A percentile compares a stretch with the other conserved stretches of the same genome.
Conservation (phyloP, 2,113 vertebrate species). For the Oreochromis spilurus region DNA sequence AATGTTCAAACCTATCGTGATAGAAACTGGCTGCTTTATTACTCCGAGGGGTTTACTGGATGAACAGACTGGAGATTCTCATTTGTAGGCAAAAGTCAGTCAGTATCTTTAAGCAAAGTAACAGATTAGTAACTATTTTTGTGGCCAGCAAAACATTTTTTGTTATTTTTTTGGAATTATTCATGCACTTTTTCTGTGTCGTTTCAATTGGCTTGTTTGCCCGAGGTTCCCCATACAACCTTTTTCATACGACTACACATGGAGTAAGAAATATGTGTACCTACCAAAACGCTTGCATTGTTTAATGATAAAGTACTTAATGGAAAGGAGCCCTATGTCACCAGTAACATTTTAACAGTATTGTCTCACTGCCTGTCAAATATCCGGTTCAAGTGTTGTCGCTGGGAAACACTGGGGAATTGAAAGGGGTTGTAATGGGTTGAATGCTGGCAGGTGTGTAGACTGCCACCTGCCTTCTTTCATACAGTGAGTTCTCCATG, state of each 20-base stretch:
- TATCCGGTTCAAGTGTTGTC: not conserved
- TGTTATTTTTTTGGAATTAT: not conserved
- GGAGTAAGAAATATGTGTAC: not conserved
- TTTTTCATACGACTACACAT: not conserved
- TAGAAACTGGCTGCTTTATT: not conserved
- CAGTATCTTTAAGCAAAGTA: not conserved
- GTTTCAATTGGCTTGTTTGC: not conserved
- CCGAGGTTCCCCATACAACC: not conserved
- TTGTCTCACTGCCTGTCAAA: not conserved
- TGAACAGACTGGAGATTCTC: not conserved
- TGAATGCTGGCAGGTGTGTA: not conserved
- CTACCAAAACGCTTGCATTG: not conserved
- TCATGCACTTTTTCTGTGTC: rapidly evolving
- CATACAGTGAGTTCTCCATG: not conserved
- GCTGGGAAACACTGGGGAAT: not conserved
- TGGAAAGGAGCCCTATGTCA: not conserved
- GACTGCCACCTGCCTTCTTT: not conserved
- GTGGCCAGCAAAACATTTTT: not conserved
- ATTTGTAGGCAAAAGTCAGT: not conserved
- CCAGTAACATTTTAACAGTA: not conserved
- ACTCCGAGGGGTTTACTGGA: not conserved
- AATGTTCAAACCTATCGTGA: not conserved
- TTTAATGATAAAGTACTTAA: not conserved
- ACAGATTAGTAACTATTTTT: not conserved
- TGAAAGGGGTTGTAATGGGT: not conserved